phyloP scores from a whole-genome alignment of 2,113 vertebrate species.

The Clarias batrachus region DNA sequence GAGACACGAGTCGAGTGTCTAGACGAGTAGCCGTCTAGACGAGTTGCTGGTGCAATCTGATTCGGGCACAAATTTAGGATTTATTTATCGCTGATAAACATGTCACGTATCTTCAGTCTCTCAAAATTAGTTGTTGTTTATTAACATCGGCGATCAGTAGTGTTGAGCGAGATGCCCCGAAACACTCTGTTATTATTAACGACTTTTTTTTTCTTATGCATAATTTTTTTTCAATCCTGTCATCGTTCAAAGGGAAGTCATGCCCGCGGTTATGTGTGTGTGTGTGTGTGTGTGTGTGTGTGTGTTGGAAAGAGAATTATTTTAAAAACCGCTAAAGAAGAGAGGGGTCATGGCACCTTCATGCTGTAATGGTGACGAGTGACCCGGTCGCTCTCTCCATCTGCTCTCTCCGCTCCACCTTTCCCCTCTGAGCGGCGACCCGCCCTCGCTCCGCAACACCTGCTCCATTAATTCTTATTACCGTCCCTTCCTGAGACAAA shows the following conservation, averaged over 20 bases:
- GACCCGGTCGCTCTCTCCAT: slow-evolving; percentile 35
- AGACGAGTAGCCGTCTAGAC: too few species aligned
- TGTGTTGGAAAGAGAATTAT: background rate
- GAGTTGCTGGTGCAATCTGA: too few species aligned
- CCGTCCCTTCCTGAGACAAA: slow-evolving; percentile 20
- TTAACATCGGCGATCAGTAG: too few species aligned
- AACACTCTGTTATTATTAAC: background rate
- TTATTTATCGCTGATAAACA: too few species aligned
- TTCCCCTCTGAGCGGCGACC: background rate
- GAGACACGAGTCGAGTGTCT: too few species aligned
- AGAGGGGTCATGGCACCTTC: slow-evolving; percentile 34
- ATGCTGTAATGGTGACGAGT: slow-evolving; percentile 43
- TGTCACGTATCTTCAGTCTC: too few species aligned
- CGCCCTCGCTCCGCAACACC: slow-evolving; percentile 5
- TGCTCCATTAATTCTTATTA: slow-evolving; percentile 29
- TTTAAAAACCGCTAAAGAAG: background rate
- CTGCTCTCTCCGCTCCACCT: slow-evolving; percentile 33
- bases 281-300: slow-evolving; percentile 20
- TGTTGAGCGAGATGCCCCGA: background rate
- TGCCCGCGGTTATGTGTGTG: background rate
- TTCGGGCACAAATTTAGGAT: too few species aligned
- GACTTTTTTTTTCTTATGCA: background rate
- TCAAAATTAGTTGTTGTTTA: too few species aligned
- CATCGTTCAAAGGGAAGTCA: background rate
- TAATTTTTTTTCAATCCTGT: background rate